Conservation (phyloP, 2,888 invertebrate species). For the Chrysomela aeneicollis region DNA sequence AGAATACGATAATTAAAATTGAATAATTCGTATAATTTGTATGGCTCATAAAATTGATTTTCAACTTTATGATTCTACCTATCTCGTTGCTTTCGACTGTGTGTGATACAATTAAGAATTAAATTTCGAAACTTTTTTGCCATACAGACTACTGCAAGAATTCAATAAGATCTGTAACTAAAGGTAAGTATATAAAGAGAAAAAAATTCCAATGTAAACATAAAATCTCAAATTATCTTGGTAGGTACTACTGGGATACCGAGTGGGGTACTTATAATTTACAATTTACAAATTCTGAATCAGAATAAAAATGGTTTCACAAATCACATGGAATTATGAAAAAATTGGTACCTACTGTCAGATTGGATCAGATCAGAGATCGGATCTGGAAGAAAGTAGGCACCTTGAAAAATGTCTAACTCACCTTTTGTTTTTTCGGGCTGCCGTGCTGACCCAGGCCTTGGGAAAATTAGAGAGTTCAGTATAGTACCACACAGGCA, state of each 20-base stretch:
- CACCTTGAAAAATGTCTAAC: slow-evolving; percentile 25
- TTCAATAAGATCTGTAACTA: no score
- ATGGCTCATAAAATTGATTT: no score
- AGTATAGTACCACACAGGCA: slow-evolving; percentile 42
- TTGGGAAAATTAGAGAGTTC: slow-evolving; percentile 37
- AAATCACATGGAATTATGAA: slow-evolving; percentile 53
- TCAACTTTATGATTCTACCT: no score
- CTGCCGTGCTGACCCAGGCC: slow-evolving; percentile 31
- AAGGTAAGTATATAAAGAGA: no score
- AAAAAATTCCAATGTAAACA: no score
- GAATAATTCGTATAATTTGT: slow-evolving; percentile 19
- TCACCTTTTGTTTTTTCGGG: slow-evolving; percentile 39
- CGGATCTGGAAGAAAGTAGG: slow-evolving; percentile 1
- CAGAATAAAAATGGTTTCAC: slow-evolving; percentile 52
- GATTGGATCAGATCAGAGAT: slow-evolving; percentile 23
- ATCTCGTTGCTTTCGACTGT: no score
- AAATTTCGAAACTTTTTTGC: no score
- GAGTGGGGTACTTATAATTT: no score
- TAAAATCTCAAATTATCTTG: no score
- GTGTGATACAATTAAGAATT: no score
- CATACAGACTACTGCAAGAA: no score
- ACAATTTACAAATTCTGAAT: background rate
- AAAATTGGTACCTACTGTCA: slow-evolving; percentile 38
- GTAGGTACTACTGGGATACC: no score
- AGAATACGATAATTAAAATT: slow-evolving; percentile 35